Conservation (phyloP, 2,113 vertebrate species). For the Passer montanus region DNA sequence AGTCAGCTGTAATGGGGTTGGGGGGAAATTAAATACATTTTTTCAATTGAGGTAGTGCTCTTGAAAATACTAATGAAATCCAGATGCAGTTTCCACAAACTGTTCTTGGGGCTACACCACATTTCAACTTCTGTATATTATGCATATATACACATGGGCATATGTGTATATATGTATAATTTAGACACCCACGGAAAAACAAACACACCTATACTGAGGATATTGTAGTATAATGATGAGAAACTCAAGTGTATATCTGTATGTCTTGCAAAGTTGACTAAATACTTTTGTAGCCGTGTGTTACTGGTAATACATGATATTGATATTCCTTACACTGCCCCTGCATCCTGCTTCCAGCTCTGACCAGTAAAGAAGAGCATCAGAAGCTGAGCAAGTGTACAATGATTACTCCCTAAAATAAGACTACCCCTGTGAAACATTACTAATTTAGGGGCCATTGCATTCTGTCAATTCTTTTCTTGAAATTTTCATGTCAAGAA, state of each 20-base stretch:
- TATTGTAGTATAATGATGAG: neutral
- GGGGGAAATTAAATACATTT: neutral
- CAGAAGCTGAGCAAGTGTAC: neutral
- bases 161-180: neutral
- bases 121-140: neutral
- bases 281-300: neutral
- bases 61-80: conserved; percentile 13
- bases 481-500: neutral
- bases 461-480: neutral
- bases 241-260: neutral
- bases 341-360: neutral
- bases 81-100: neutral
- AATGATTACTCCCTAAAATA: neutral
- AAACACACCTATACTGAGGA: neutral
- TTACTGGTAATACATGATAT: neutral
- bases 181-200: neutral
- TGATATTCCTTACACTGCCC: neutral
- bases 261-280: neutral
- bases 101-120: neutral
- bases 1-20: neutral
- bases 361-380: neutral
- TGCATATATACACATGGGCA: neutral
- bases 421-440: neutral
- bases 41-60: neutral
- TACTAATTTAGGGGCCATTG: neutral